Evolutionary conservation across 1,140 invertebrate species (phyloP).

Genomic region (Ostrea denselamellosa): DNA sequence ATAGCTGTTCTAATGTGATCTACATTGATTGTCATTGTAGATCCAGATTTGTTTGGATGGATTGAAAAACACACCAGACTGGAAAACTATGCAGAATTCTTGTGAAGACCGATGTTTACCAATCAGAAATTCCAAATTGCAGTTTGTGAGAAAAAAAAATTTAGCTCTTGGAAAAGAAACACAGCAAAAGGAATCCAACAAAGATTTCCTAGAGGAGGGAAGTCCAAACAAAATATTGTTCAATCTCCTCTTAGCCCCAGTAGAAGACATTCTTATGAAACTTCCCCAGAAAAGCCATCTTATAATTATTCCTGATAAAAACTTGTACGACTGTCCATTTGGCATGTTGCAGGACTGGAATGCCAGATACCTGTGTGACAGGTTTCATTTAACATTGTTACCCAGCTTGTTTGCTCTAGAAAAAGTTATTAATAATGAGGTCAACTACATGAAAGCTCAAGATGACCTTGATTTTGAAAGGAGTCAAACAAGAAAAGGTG

Average conservation of each 20-base stretch:
- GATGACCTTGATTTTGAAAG: conserved; percentile 73
- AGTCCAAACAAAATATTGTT: conserved; percentile 65
- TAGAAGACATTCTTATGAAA: conserved; percentile 71
- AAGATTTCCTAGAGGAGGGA: conserved; percentile 51
- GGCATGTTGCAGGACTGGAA: conserved; percentile 68
- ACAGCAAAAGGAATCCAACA: not conserved
- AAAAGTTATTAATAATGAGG: conserved; percentile 69
- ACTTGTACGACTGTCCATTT: conserved; percentile 73
- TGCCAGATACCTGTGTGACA: conserved; percentile 56
- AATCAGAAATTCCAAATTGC: conserved; percentile 55
- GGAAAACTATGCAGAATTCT: conserved; percentile 54
- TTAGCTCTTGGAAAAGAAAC: conserved; percentile 49
- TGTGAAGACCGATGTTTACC: conserved; percentile 73
- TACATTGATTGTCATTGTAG: conserved; percentile 49
- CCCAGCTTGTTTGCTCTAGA: conserved; percentile 72
- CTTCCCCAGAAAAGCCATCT: conserved; percentile 65
- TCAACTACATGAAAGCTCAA: conserved; percentile 61
- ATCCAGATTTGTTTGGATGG: conserved; percentile 64
- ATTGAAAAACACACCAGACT: conserved; percentile 56
- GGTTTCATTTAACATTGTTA: conserved; percentile 69
- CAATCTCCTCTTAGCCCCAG: conserved; percentile 70
- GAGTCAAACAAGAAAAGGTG: conserved; percentile 62
- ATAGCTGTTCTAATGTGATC: not conserved
- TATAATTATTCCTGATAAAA: conserved; percentile 75
- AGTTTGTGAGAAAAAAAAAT: conserved; percentile 60